Evolutionary conservation across 1,140 invertebrate species (phyloP), one percentile per base, ranked within the genome.

Genomic region (Neuroterus valhalla): DNA sequence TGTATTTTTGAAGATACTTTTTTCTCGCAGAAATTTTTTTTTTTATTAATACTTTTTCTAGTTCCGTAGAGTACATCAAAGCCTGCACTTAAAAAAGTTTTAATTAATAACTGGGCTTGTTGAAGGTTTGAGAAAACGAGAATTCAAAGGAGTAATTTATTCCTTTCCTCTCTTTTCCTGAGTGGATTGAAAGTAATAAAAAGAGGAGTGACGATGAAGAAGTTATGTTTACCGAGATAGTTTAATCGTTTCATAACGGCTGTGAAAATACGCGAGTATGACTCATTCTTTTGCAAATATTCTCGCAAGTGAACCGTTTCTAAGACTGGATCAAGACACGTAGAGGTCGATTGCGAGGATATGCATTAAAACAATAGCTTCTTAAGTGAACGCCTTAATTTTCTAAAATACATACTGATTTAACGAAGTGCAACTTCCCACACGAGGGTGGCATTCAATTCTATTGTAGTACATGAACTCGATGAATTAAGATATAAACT

Each of bases 301-400:
- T 52, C 78, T 31, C 55, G 55, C 26, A 6, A n/a, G 31, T 62
- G n/a, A 62, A 31, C 52, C 26, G 21, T 62, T 62, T 62, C 52
- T 3, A 62, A 23, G 52, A 62, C 23, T 31, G 26, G 23, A 62
- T 62, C 21, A 62, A 26, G n/a, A 3, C 55, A 38, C 55, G 26
- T 62, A 62, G 55, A 62, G 23, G 23, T 23, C 55, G 21, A 62
- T 62, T 62, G 23, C 31, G 23, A n/a, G n/a, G 23, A 10, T 15
- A 38, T 70, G 76, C 66, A 66, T 78, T 75, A 78, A 67, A 79
- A 84, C 78, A 84, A 84, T 83, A 68, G 76, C 70, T 71, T 82
- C 81, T 83, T 75, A 74, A 81, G 15, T 31, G 55, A 62, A 4
- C 48, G 48, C 48, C 48, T 26, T 62, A 6, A 31, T 15, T 26